phyloP scores from a whole-genome alignment of 2,113 vertebrate species.

The Amazona guildingii region DNA sequence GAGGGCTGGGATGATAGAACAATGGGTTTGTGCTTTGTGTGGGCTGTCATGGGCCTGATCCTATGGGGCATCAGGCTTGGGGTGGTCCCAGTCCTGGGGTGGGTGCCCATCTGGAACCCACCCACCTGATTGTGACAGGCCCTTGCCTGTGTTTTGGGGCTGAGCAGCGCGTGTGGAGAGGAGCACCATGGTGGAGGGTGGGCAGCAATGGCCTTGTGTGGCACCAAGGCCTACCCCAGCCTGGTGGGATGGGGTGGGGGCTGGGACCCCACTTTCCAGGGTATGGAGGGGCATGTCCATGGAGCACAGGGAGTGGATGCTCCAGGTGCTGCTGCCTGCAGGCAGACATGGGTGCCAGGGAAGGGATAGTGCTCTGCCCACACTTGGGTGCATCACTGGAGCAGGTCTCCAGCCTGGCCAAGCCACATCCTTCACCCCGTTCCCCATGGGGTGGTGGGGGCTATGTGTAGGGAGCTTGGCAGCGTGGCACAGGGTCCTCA shows the following conservation, averaged over 20 bases:
- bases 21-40: not conserved
- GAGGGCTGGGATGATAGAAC: not conserved
- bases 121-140: not conserved
- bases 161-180: not conserved
- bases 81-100: not conserved
- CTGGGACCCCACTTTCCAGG: not conserved
- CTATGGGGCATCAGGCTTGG: not conserved
- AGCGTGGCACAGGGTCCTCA: not conserved
- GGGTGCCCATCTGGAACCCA: not conserved
- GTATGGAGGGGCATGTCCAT: too few relatives aligned
- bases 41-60: fast-evolving
- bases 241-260: too few relatives aligned
- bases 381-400: fast-evolving
- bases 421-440: not conserved
- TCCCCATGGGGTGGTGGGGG: not conserved
- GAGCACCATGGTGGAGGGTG: not conserved
- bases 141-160: not conserved
- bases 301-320: not conserved
- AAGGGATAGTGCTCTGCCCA: not conserved
- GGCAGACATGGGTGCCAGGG: not conserved
- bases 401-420: not conserved
- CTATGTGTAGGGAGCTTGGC: not conserved
- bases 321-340: not conserved
- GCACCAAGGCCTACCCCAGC: not conserved
- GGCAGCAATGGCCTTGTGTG: not conserved